A percentile compares a stretch with the other conserved stretches of the same genome.
Evolutionary conservation across 2,888 invertebrate species (phyloP).

Genomic region (Nomada flava): DNA sequence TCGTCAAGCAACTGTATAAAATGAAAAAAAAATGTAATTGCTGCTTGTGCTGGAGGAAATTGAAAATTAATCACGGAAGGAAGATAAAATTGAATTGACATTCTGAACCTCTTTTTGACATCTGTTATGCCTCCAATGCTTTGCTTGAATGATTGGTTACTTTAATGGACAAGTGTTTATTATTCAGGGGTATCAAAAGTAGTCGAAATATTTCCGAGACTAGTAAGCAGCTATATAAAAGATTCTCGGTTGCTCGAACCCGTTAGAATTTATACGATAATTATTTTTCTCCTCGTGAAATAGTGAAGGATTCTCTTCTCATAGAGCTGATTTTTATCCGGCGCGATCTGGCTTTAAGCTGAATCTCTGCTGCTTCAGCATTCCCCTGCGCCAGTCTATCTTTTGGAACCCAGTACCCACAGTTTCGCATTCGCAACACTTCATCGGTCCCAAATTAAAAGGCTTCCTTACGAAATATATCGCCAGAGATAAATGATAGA

Average conservation of each 20-base stretch:
- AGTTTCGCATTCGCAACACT: no score
- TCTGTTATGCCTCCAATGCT: no score
- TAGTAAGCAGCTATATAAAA: neutral
- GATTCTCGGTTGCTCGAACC: slow-evolving; percentile 11
- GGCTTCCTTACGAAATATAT: no score
- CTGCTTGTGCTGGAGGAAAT: neutral
- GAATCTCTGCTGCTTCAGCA: neutral
- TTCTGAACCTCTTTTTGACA: no score
- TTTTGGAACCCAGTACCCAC: no score
- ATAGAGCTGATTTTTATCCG: neutral
- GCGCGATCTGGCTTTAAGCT: slow-evolving; percentile 7
- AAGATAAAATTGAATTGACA: no score
- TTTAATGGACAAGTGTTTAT: neutral
- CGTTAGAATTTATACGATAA: slow-evolving; percentile 51
- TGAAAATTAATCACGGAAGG: slow-evolving; percentile 4
- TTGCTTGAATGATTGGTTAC: no score
- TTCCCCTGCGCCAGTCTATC: neutral
- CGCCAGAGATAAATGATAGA: no score
- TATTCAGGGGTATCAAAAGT: neutral
- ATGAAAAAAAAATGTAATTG: slow-evolving; percentile 23
- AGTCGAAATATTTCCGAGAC: slow-evolving; percentile 1
- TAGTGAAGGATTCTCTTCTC: slow-evolving; percentile 18
- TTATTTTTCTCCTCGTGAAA: slow-evolving; percentile 17
- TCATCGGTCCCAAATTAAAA: no score
- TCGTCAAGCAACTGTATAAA: neutral